Conservation (phyloP, 1,140 invertebrate species). For the Calliopsis andreniformis region DNA sequence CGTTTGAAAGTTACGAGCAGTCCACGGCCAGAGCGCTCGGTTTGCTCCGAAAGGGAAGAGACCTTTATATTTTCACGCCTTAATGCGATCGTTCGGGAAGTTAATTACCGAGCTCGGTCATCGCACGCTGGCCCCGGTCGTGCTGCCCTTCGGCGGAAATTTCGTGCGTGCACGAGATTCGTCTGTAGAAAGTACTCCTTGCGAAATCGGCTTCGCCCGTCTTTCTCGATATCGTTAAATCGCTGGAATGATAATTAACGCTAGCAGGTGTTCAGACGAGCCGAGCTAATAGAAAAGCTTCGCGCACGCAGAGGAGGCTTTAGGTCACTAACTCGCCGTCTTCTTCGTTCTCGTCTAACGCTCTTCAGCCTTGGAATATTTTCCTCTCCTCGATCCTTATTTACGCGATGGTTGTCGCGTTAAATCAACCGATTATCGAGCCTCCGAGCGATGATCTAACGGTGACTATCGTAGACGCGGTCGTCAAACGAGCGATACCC, state of each 20-base stretch:
- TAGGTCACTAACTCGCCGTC: no score
- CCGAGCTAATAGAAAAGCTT: no score
- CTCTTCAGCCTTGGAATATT: constrained; percentile 30
- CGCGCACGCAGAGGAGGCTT: no score
- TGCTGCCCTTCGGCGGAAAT: constrained; percentile 53
- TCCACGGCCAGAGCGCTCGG: neutral
- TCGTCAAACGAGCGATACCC: neutral
- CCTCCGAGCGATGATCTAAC: constrained; percentile 13
- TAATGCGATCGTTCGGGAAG: constrained; percentile 65
- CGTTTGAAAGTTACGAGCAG: constrained; percentile 54
- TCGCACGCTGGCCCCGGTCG: constrained; percentile 29
- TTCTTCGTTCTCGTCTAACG: neutral
- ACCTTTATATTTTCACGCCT: constrained; percentile 65
- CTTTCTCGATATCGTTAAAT: neutral
- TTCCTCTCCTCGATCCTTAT: constrained; percentile 55
- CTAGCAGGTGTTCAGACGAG: neutral
- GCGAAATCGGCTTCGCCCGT: constrained; percentile 20
- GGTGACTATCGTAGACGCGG: constrained; percentile 7
- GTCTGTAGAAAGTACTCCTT: constrained; percentile 25
- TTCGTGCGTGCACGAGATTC: constrained; percentile 41
- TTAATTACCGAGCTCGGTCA: constrained; percentile 63
- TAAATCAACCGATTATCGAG: constrained; percentile 61
- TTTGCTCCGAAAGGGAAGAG: constrained; percentile 25
- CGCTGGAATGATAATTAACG: neutral
- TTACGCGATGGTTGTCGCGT: constrained; percentile 49